Evolutionary conservation across 2,797 vertebrate genomes (phyloP), one percentile per base, ranked within the genome.

Genomic region (Sciurus vulgaris): DNA sequence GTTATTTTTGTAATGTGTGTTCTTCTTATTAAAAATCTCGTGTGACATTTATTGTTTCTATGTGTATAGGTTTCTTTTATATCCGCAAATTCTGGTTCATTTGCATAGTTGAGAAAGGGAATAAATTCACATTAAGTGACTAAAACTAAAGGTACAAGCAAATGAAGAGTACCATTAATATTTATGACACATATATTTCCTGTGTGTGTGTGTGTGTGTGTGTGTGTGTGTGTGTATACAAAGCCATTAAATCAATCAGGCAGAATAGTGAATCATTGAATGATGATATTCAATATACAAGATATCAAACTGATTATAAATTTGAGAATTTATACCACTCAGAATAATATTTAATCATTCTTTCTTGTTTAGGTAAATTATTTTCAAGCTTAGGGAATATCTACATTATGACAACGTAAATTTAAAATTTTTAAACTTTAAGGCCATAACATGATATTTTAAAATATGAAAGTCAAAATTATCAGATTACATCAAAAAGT

Each of bases 101-200:
- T 84, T 93, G 14, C 49, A 86, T 94, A 38, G 4, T 82, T 93
- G 7, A 87, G 88, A 92, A 93, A 59, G 10, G 5, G 11, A 95
- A 65, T 92, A 73, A 28, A 92, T 92, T 96, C 88, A 91, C 49
- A 87, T 87, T 96, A 92, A 91, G 30, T 83, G 8, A 84, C 41
- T 69, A 70, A 94, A 96, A 85, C 6, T 15, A 94, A 93, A 91
- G 26, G 14, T 89, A 2, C 4, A 87, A 93, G 30, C 33, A 89
- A 77, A 24, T 76, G 9, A 92, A 76, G 24, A 78, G 47, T n/a
- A 54, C 10, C 26, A 76, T 84, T 73, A 81, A 24, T 8, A 83
- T 73, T 91, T 73, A 79, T 44, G 5, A 59, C 10, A 67, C 74
- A 73, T 24, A 38, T 61, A 61, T 10, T 61, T 24, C 3, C 18